phyloP scores from a whole-genome alignment of 2,888 invertebrate species.

The Cordilura impudica region DNA sequence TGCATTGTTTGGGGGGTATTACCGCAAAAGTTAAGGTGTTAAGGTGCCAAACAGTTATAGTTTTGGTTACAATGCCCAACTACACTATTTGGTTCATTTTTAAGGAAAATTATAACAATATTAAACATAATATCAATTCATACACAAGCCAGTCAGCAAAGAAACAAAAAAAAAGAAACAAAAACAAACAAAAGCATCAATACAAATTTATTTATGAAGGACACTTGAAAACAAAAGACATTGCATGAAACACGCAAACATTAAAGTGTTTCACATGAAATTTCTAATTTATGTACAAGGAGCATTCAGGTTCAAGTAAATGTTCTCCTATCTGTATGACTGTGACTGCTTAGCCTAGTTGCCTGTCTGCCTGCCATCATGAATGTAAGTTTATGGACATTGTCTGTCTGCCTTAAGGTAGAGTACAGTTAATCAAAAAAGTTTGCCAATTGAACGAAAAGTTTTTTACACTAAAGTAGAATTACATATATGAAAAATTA shows the following conservation, averaged over 20 bases:
- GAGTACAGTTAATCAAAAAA: conserved; percentile 26
- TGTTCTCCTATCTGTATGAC: conserved; percentile 27
- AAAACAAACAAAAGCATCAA: conserved; percentile 50
- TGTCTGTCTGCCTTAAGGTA: conserved; percentile 13
- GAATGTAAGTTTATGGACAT: conserved; percentile 10
- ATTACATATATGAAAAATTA: too few relatives aligned
- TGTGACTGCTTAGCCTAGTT: too few relatives aligned
- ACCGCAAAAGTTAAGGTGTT: conserved; percentile 56
- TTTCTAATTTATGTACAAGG: conserved; percentile 54
- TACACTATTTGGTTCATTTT: conserved; percentile 30
- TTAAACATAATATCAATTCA: conserved; percentile 42
- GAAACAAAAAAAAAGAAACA: neutral
- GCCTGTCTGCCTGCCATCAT: conserved; percentile 15
- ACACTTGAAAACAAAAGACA: conserved; percentile 45
- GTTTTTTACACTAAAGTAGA: too few relatives aligned
- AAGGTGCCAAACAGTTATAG: conserved; percentile 65
- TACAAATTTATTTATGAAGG: conserved; percentile 62
- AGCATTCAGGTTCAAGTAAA: conserved; percentile 20
- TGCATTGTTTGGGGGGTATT: too few relatives aligned
- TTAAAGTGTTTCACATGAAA: conserved; percentile 56
- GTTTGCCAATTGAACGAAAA: neutral
- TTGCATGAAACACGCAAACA: conserved; percentile 60
- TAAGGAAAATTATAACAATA: conserved; percentile 33
- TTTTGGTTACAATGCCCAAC: conserved; percentile 13
- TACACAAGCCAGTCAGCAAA: conserved; percentile 1